Percentiles rank a stretch among this genome's conserved stretches.
phyloP scores from a whole-genome alignment of 2,113 vertebrate genomes.

The Pimephales promelas region DNA sequence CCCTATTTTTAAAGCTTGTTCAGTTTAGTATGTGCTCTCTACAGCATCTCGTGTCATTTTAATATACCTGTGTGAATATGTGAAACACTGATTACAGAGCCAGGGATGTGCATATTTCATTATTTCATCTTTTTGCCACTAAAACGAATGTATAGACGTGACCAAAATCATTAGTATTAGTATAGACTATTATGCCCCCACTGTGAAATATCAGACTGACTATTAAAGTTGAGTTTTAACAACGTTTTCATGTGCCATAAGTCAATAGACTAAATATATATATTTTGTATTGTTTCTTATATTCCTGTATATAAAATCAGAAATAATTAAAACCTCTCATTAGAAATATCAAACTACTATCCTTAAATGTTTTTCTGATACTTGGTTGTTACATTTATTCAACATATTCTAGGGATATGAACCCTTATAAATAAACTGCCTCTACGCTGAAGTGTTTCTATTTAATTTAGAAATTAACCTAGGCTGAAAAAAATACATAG shows the following conservation, averaged over 20 bases:
- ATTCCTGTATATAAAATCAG: constrained; percentile 4
- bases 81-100: constrained; percentile 15
- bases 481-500: background rate
- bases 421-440: constrained; percentile 35
- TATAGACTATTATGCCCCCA: constrained; percentile 8
- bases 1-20: too few relatives aligned
- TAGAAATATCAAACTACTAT: background rate
- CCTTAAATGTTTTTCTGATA: background rate
- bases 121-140: background rate
- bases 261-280: background rate
- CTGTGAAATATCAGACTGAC: constrained; percentile 27
- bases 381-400: constrained; percentile 20
- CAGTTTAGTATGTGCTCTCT: background rate
- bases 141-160: background rate
- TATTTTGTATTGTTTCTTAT: constrained; percentile 28
- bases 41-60: background rate
- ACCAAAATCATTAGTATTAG: constrained; percentile 3
- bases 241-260: constrained; percentile 42
- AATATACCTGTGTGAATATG: background rate
- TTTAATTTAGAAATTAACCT: background rate
- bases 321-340: background rate
- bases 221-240: background rate
- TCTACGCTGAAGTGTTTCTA: background rate
- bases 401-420: background rate
- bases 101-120: constrained; percentile 1